phyloP scores from a whole-genome alignment of 2,888 invertebrate species.

The Platycheirus rosarum region DNA sequence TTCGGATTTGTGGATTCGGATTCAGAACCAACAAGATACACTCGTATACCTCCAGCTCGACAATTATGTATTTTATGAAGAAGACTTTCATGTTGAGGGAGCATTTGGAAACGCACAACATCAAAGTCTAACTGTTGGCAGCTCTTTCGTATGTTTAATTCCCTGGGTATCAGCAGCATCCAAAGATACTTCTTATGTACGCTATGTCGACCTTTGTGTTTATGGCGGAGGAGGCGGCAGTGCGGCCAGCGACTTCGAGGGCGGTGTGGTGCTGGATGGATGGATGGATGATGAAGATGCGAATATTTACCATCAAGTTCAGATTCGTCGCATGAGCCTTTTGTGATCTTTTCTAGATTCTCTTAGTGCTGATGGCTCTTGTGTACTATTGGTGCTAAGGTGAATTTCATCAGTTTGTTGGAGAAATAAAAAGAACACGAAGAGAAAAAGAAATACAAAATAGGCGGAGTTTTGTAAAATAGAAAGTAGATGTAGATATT shows the following conservation, averaged over 20 bases:
- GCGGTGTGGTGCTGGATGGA: not conserved
- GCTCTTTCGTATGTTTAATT: constrained; percentile 31
- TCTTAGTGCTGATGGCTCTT: constrained; percentile 20
- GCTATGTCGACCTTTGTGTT: constrained; percentile 59
- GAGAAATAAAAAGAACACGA: too few relatives aligned
- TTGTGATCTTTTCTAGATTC: constrained; percentile 45
- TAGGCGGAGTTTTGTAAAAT: too few relatives aligned
- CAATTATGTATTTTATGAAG: constrained; percentile 3
- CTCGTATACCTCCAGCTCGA: constrained; percentile 5
- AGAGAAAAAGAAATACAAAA: too few relatives aligned
- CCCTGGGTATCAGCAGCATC: constrained; percentile 22
- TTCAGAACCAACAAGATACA: constrained; percentile 5
- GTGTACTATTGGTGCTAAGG: not conserved
- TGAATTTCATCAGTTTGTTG: not conserved
- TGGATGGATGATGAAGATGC: constrained; percentile 65
- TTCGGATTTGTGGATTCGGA: not conserved
- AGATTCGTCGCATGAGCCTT: constrained; percentile 69
- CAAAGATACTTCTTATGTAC: constrained; percentile 52
- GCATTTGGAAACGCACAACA: constrained; percentile 43
- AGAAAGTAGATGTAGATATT: too few relatives aligned
- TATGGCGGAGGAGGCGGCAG: not conserved
- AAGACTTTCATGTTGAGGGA: constrained; percentile 33
- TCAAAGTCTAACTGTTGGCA: constrained; percentile 45
- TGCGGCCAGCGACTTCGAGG: not conserved
- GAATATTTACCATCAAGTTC: constrained; percentile 69